phyloP scores from a whole-genome alignment of 2,797 vertebrate genomes.

The Coregonus suidteri region DNA sequence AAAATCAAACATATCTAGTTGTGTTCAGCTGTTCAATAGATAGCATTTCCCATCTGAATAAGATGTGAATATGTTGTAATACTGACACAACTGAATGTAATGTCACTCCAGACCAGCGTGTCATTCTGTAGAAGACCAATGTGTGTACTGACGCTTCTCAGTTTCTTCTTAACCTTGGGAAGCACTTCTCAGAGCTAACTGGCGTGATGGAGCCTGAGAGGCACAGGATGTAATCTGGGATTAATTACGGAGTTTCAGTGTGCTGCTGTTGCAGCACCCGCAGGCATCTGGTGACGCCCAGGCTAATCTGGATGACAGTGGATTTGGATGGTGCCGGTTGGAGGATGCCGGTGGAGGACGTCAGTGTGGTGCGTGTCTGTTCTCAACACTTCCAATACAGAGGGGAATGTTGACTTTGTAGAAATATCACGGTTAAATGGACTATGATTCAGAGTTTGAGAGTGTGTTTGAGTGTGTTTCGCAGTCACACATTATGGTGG shows the following conservation, averaged over 20 bases:
- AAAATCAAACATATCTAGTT: no score
- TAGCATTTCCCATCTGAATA: neutral
- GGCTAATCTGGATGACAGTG: conserved; percentile 71
- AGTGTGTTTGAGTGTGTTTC: neutral
- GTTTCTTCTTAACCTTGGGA: conserved; percentile 35
- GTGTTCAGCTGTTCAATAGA: neutral
- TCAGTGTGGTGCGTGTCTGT: conserved; percentile 27
- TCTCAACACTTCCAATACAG: neutral
- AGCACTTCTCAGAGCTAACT: conserved; percentile 49
- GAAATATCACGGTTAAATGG: no score
- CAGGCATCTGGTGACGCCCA: conserved; percentile 59
- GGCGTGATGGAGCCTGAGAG: conserved; percentile 32
- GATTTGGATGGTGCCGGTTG: conserved; percentile 52
- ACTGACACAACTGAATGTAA: no score
- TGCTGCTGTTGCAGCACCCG: conserved; percentile 40
- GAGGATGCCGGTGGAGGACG: conserved; percentile 33
- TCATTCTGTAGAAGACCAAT: no score
- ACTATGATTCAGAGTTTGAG: no score
- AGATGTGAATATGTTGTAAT: neutral
- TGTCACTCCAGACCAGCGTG: no score
- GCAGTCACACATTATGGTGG: no score
- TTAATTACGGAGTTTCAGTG: conserved; percentile 73
- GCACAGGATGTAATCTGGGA: conserved; percentile 71
- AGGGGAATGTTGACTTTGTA: neutral
- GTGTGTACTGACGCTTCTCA: conserved; percentile 14